Conservation (phyloP, 2,797 vertebrate genomes). For the Cebuella pygmaea region DNA sequence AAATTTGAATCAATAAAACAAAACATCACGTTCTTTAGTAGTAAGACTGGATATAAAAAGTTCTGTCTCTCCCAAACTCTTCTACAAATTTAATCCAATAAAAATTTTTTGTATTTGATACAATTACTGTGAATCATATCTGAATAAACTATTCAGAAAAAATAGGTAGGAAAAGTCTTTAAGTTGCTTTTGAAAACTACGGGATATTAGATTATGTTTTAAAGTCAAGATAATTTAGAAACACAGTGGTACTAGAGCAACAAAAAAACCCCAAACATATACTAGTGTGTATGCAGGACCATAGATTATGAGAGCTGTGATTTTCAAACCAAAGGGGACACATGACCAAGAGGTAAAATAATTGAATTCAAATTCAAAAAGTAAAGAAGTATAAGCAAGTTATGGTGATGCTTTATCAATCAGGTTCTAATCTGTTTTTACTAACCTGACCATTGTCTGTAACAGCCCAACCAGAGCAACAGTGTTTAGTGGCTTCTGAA, state of each 20-base stretch:
- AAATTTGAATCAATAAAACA: background rate
- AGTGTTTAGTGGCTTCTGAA: background rate
- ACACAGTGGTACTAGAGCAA: background rate
- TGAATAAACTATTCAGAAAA: background rate
- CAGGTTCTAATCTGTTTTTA: background rate
- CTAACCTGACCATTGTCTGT: background rate
- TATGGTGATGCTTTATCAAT: background rate
- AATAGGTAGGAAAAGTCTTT: background rate
- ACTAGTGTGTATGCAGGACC: background rate
- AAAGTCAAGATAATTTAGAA: background rate
- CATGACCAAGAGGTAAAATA: background rate
- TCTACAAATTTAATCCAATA: background rate
- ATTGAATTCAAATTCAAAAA: background rate
- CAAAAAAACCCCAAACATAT: background rate
- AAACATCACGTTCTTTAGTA: background rate
- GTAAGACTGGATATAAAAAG: background rate
- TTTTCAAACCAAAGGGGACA: background rate
- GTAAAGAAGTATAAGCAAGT: background rate
- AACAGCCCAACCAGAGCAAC: background rate
- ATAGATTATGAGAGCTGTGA: background rate
- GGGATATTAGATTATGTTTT: background rate
- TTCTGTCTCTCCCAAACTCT: background rate
- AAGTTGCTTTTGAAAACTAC: slow-evolving; percentile 1
- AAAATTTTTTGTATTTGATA: background rate
- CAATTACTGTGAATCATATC: background rate